These are phyloP conservation scores for Stichopus chloronotus DNA, from an alignment of 35 echinoderm and acorn worm genomes.

Conservation along the genomic window DNA sequence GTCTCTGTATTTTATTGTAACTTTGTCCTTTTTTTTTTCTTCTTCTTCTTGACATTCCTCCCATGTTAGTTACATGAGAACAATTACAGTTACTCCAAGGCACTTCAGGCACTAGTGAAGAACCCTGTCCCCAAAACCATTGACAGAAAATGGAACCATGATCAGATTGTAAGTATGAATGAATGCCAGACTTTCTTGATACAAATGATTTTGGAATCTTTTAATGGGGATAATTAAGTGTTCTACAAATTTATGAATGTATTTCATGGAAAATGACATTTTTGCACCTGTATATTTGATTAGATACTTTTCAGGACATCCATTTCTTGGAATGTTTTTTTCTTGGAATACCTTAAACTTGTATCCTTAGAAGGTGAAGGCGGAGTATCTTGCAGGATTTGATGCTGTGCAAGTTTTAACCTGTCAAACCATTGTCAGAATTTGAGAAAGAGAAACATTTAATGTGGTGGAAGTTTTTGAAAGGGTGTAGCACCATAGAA, in stretches of 20 bases:
- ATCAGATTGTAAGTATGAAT: conserved; percentile 77
- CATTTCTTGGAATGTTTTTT: neutral
- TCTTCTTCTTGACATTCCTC: neutral
- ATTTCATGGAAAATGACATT: neutral
- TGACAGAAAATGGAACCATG: conserved; percentile 93
- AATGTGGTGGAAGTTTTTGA: too few relatives aligned
- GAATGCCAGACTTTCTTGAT: neutral
- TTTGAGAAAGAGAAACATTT: neutral
- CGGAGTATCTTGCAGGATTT: too few relatives aligned
- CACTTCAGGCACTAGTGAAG: conserved; percentile 90
- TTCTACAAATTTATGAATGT: neutral
- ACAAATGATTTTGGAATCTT: neutral
- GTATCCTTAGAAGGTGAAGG: neutral
- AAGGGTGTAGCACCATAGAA: too few relatives aligned
- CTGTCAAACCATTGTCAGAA: too few relatives aligned
- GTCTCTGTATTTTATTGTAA: neutral
- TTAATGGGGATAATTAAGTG: neutral
- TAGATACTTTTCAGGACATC: neutral
- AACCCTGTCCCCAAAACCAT: conserved; percentile 83
- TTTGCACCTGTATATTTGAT: neutral
- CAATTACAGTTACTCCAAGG: conserved; percentile 80
- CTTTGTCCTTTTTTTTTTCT: neutral
- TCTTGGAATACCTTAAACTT: neutral
- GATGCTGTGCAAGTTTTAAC: too few relatives aligned
- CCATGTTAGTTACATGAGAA: conserved; percentile 87